Conservation (phyloP, 1,140 invertebrate species). For the Bombus fervidus region DNA sequence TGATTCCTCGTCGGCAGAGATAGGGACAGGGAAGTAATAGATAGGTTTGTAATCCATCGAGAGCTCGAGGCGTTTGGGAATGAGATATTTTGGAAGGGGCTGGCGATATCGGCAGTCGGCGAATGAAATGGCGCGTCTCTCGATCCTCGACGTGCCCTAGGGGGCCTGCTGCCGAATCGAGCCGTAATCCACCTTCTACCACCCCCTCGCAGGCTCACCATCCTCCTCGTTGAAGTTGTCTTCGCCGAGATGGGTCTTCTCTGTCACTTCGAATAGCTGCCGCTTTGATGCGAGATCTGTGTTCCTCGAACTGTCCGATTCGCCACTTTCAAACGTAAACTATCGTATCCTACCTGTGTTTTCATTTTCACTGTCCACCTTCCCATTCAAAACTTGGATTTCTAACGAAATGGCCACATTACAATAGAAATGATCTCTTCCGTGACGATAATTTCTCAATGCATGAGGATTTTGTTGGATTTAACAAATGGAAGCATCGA, state of each 20-base stretch:
- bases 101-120: constrained; percentile 82
- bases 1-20: constrained; percentile 62
- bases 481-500: background rate
- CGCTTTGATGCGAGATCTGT: constrained; percentile 23
- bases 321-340: background rate
- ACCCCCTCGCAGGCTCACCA: constrained; percentile 18
- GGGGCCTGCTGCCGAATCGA: constrained; percentile 76
- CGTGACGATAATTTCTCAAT: no score
- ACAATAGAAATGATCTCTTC: no score
- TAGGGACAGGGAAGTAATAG: constrained; percentile 80
- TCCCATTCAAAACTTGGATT: no score
- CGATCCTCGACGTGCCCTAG: constrained; percentile 78
- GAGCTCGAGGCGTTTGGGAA: constrained; percentile 81
- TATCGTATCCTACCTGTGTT: no score
- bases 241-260: constrained; percentile 61
- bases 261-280: constrained; percentile 53
- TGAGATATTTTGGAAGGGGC: constrained; percentile 82
- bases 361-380: background rate
- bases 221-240: constrained; percentile 61
- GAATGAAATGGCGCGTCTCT: constrained; percentile 81
- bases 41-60: constrained; percentile 83
- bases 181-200: constrained; percentile 61
- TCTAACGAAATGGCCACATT: no score
- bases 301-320: background rate
- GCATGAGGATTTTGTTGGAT: background rate